A percentile compares a stretch with the other conserved stretches of the same genome.
These are phyloP conservation scores for Cygnus olor DNA, from an alignment of 2,797 vertebrate species.

Conservation along the genomic window DNA sequence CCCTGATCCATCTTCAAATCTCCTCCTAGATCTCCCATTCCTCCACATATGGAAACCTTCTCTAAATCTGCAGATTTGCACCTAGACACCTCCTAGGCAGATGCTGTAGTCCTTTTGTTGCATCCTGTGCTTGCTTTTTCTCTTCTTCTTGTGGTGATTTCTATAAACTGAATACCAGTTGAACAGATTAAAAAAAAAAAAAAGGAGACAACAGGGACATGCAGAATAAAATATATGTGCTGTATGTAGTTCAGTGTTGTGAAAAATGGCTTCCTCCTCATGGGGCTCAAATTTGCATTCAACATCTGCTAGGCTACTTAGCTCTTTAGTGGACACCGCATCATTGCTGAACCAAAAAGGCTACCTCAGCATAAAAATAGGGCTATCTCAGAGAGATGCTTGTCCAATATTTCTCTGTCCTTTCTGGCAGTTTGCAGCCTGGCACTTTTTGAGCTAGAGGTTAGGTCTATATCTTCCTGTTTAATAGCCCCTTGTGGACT, in stretches of 20 bases:
- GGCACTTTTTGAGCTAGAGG: not conserved
- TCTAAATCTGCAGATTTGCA: not conserved
- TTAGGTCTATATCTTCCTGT: not conserved
- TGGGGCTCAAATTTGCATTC: not conserved
- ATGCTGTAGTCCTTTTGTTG: not conserved
- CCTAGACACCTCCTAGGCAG: not conserved
- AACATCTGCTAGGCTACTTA: constrained; percentile 58
- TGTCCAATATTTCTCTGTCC: not conserved
- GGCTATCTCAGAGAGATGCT: not conserved
- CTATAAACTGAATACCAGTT: constrained; percentile 22
- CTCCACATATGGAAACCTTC: not conserved
- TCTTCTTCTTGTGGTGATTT: not conserved
- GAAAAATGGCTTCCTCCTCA: constrained; percentile 50
- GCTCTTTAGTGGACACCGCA: not conserved
- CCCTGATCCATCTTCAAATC: not conserved
- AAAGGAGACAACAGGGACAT: not conserved
- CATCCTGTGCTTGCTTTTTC: not conserved
- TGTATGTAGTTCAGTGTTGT: constrained; percentile 30
- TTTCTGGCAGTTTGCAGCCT: not conserved
- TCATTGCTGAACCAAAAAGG: not conserved
- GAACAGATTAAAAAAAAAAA: constrained; percentile 23
- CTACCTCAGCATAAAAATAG: not conserved
- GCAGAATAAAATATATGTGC: constrained; percentile 27
- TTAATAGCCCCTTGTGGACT: not conserved
- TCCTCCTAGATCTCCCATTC: not conserved